Evolutionary conservation across 1,140 invertebrate genomes (phyloP).

Genomic region (Drosophila nebulosa): DNA sequence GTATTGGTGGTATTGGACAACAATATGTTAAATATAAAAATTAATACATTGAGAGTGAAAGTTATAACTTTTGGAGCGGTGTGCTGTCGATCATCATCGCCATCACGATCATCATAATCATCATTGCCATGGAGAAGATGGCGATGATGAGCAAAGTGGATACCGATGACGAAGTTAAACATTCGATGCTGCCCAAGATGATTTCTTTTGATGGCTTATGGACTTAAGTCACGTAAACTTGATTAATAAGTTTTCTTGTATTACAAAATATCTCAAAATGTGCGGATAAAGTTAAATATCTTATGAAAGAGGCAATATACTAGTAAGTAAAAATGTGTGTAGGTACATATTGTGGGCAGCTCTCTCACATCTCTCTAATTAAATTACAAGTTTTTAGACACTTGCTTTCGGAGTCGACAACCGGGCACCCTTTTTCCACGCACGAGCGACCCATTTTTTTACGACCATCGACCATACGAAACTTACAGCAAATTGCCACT

Average conservation of each 20-base stretch:
- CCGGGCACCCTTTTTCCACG: slow-evolving; percentile 20
- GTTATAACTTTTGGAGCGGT: slow-evolving; percentile 68
- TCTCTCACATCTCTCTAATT: slow-evolving; percentile 18
- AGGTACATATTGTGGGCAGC: not conserved
- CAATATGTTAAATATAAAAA: slow-evolving; percentile 80
- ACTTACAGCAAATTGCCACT: slow-evolving; percentile 43
- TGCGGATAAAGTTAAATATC: slow-evolving; percentile 10
- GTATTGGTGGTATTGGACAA: slow-evolving; percentile 57
- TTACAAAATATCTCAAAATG: slow-evolving; percentile 65
- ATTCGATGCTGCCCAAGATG: slow-evolving; percentile 28
- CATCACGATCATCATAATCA: slow-evolving; percentile 51
- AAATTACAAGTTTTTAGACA: slow-evolving; percentile 1
- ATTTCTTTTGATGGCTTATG: slow-evolving; percentile 58
- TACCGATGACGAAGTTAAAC: slow-evolving; percentile 12
- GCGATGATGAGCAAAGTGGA: slow-evolving; percentile 27
- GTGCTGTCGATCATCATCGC: slow-evolving; percentile 54
- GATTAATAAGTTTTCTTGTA: slow-evolving; percentile 63
- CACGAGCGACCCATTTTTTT: slow-evolving; percentile 46
- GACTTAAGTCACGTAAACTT: slow-evolving; percentile 65
- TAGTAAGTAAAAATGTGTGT: not conserved
- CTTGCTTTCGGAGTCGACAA: not conserved
- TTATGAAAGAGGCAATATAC: slow-evolving; percentile 48
- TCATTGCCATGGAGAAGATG: slow-evolving; percentile 23
- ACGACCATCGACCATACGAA: slow-evolving; percentile 33
- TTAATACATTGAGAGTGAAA: slow-evolving; percentile 80